phyloP scores from a whole-genome alignment of 64 coral and sea anemone genomes.

The Cladopsammia gracilis region DNA sequence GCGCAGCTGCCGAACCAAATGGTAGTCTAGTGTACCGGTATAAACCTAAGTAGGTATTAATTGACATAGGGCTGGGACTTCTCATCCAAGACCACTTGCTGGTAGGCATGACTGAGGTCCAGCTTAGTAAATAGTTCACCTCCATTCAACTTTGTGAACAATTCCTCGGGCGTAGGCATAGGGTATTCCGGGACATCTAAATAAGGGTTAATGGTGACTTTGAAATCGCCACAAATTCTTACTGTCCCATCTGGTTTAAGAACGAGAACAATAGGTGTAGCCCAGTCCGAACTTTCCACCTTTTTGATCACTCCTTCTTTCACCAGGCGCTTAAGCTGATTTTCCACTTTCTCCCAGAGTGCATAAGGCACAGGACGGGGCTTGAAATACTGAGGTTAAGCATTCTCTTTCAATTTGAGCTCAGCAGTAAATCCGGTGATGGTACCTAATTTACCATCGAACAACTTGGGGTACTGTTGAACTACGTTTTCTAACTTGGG shows the following conservation, averaged over 20 bases:
- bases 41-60: constrained; percentile 47
- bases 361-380: constrained; percentile 21
- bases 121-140: constrained; percentile 59
- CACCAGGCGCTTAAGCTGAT: constrained; percentile 3
- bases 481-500: not conserved
- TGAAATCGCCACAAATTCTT: constrained; percentile 43
- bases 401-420: constrained; percentile 17
- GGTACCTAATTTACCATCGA: constrained; percentile 54
- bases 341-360: constrained; percentile 9
- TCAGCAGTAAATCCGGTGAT: constrained; percentile 25
- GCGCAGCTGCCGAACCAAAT: constrained; percentile 50
- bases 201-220: not conserved
- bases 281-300: constrained; percentile 30
- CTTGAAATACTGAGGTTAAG: constrained; percentile 55
- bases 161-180: constrained; percentile 47
- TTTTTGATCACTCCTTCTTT: constrained; percentile 26
- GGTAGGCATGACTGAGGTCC: constrained; percentile 73
- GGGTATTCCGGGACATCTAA: constrained; percentile 52
- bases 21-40: constrained; percentile 66
- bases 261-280: constrained; percentile 46
- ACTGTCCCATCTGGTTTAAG: constrained; percentile 39
- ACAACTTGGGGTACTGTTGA: constrained; percentile 23
- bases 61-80: constrained; percentile 40
- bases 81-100: constrained; percentile 57
- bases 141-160: constrained; percentile 57